Evolutionary conservation across 2,797 vertebrate genomes (phyloP), one percentile per base, ranked within the genome.

Genomic region (Acrossocheilus fasciatus): DNA sequence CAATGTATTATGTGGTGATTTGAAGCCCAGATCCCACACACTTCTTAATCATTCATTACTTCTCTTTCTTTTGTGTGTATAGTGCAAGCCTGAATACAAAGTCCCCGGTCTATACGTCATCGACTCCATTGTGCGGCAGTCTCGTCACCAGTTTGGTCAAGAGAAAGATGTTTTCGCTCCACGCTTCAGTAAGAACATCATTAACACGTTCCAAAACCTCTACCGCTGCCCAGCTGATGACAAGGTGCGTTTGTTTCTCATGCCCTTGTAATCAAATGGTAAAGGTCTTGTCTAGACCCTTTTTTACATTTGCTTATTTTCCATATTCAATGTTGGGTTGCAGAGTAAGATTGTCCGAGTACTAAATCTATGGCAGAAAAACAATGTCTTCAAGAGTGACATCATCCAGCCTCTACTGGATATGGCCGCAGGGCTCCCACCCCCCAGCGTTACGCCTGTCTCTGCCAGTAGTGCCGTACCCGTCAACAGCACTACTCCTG

Each of bases 61-160:
- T 30, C 1, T 23, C 18, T 20, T 39, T 26, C 4, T 23, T n/a
- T 47, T 50, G 14, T 57, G 8, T 80, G 0, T 73, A 45, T 90
- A 99, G 98, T 99, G 98, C 94, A 99, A 99, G 92, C 97, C 98
- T 80, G 98, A 99, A 94, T 99, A 99, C 95, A 99, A 99, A 93
- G 98, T 99, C 76, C 98, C 98, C 6, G 98, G 98, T 76, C 95
- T 99, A 76, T 99, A 99, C 86, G 98, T 99, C 87, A 96, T 99
- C 90, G 98, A 99, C 93, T 99, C 98, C 18, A 99, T 99, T 84
- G 98, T 99, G 89, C 96, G 98, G 87, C 98, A 99, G 92, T 99
- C 98, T 2, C 96, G 98, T 41, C 98, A 99, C 94, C 98, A 99
- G 92, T 99, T 99, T 94, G 98, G 98, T 86, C 98, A 97, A 90